A percentile compares a stretch with the other conserved stretches of the same genome.
Evolutionary conservation across 2,113 vertebrate genomes (phyloP).

Genomic region (Turnix velox): DNA sequence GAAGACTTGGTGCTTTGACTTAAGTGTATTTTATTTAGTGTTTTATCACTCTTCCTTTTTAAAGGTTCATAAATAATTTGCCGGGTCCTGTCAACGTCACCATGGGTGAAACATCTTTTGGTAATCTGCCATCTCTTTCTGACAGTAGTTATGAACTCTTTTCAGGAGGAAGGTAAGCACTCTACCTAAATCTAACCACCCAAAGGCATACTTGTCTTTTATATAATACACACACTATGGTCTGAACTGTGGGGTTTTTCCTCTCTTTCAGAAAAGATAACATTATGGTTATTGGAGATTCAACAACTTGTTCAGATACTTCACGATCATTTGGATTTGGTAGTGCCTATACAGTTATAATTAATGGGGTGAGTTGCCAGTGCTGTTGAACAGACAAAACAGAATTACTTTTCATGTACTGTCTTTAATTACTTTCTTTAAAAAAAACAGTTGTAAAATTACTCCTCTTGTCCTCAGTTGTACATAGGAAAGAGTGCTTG

Average conservation of each 20-base stretch:
- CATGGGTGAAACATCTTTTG: background rate
- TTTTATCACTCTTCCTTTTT: conserved; percentile 21
- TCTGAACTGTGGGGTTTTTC: background rate
- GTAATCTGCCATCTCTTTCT: background rate
- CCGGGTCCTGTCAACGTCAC: conserved; percentile 30
- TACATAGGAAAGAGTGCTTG: background rate
- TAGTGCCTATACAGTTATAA: conserved; percentile 80
- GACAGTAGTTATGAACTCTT: conserved; percentile 70
- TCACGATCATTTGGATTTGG: conserved; percentile 77
- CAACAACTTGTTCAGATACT: background rate
- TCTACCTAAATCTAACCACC: background rate
- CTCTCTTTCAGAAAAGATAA: background rate
- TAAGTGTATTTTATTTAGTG: background rate
- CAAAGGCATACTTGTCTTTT: background rate
- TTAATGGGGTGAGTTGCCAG: conserved; percentile 62
- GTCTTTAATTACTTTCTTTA: background rate
- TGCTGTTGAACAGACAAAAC: background rate
- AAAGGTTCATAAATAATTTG: conserved; percentile 85
- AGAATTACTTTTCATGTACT: background rate
- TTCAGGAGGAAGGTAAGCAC: conserved; percentile 76
- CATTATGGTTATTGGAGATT: rapidly evolving
- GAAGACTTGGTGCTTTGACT: background rate
- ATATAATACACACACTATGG: background rate
- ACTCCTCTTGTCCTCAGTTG: background rate
- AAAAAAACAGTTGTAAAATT: background rate